A percentile compares a stretch with the other conserved stretches of the same genome.
Evolutionary conservation across 2,113 vertebrate genomes (phyloP).

Genomic region (Cyphomyrus plagiostoma): DNA sequence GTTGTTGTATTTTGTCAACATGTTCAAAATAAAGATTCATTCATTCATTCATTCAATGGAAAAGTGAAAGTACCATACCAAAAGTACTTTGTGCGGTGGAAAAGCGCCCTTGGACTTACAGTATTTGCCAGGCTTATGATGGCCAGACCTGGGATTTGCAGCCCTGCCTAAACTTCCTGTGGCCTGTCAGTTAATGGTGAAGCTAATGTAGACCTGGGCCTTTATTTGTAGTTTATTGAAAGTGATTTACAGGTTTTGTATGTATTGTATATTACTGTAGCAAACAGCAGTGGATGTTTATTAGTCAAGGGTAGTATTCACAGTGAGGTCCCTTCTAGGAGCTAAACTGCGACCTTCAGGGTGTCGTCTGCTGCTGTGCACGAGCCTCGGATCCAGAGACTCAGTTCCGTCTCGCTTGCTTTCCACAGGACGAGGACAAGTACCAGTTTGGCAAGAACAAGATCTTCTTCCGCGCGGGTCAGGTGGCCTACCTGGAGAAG

Average conservation of each 20-base stretch:
- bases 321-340: not conserved
- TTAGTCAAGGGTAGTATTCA: not conserved
- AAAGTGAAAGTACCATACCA: too few relatives aligned
- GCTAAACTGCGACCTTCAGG: not conserved
- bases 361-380: not conserved
- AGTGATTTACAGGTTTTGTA: not conserved
- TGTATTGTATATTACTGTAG: not conserved
- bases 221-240: not conserved
- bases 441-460: conserved; percentile 99
- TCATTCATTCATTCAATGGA: too few relatives aligned
- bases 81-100: too few relatives aligned
- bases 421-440: conserved; percentile 85
- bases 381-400: too few relatives aligned
- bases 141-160: not conserved
- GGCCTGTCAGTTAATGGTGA: not conserved
- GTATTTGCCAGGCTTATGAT: not conserved
- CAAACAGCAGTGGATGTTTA: not conserved
- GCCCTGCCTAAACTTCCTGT: not conserved
- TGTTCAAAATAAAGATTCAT: too few relatives aligned
- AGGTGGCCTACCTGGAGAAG: conserved; percentile 96
- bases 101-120: not conserved
- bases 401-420: not conserved
- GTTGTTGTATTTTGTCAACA: too few relatives aligned
- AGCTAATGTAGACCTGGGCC: not conserved
- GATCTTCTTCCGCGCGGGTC: conserved; percentile 97